Base-by-base conservation (phyloP, 2,113 vertebrate genomes). In the Polypterus senegalus region DNA sequence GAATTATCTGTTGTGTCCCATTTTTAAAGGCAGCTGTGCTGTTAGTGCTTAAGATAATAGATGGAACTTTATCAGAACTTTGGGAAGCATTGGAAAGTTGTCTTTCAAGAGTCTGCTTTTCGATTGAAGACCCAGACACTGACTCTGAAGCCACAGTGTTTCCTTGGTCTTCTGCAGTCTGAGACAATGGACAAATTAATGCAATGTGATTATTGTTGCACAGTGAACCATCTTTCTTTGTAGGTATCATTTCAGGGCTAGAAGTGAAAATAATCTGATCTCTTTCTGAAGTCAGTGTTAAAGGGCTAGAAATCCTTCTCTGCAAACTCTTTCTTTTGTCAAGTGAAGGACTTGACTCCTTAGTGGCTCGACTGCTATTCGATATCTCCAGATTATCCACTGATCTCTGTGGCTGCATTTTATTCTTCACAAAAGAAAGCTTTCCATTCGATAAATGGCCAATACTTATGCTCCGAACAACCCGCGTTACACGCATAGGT, bases 1-100 rank as follows among this genome's bases (percentile, higher is more conserved):
- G 94, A 43, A 97, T 95, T 58, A 97, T 84, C 77, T 97, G 94
- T 68, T 92, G 92, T 57, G 82, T 91, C 54, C 94, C 93, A 75
- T 88, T 84, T 65, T 92, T 93, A 53, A 83, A 80, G 0, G 93
- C 91, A 0, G 80, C 91, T 0, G 81, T 75, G 66, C 94, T 95
- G 71, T 93, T 43, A 3, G 94, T 93, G 72, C 95, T 97, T 67
- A 94, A 74, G 48, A 92, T 69, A 6, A 92, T 69, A 0, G 77
- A 46, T 1, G 77, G 68, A 4, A 55, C 57, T 6, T 87, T 83
- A 1, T 81, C 77, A 10, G 78, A 54, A 52, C 66, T 67, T 10
- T 74, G 64, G 3, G 71, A 75, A 0, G 71, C 60, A 6, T 46
- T 67, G 1, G 81, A 77, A 9, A 77, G 62, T 49, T 78, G 74